Base-by-base conservation (phyloP, 2,888 invertebrate genomes). In the Erebia epiphron region DNA sequence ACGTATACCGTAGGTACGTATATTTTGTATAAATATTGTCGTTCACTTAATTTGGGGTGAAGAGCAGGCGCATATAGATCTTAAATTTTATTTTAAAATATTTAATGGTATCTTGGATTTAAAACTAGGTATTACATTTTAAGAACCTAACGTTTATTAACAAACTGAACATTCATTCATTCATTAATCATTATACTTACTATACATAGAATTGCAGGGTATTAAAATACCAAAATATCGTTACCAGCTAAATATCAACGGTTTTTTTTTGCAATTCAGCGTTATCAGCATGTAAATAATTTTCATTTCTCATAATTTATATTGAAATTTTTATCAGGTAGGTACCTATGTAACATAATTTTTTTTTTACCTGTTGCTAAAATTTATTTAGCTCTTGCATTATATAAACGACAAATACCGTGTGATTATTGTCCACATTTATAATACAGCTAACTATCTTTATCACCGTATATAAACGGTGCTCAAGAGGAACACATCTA, bases 201-300 rank as follows among this genome's bases (percentile, higher is more conserved):
- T 1, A 16, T 18, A 54, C 16, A 10, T 41, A 41, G 11, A 10
- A 18, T 13, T 61, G 14, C 52, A 69, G 62, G 61, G 80, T 82
- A 79, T 79, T 80, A 75, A 76, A 80, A 82, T 83, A 81, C 86
- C 88, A 87, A 87, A 80, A 76, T 73, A 72, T 76, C 75, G 82
- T 81, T 81, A 82, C 82, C 81, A 80, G 69, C 72, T 43, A 52
- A 66, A 64, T 70, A 70, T 54, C 14, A 7, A 64, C 54, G 46
- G 52, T 66, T 65, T 54, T 18, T 60, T 58, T 46, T 63, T 67
- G 5, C 13, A 35, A 35, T 54, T 18, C 26, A 49, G 16, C 26
- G 26, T n/a, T 52, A 52, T 10, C 16, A 14, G 16, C 21, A 14
- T 49, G 43, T 49, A 62, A 11, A 46, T 61, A 61, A 61, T 46